Percentiles rank a stretch among this genome's conserved stretches.
phyloP scores from a whole-genome alignment of 2,888 invertebrate species.

The Corythucha ciliata region DNA sequence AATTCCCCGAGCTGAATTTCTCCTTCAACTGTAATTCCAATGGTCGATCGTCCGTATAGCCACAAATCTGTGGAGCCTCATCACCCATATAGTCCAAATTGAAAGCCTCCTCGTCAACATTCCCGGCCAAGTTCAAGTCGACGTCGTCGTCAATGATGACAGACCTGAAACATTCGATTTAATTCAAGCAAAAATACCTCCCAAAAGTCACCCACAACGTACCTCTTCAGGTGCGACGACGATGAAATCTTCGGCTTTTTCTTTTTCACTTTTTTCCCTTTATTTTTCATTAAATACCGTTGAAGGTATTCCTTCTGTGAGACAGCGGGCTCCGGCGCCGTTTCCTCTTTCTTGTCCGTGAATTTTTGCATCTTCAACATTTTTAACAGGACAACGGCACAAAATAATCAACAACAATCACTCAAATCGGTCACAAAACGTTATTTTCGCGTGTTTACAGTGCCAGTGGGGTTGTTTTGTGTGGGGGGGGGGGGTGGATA shows the following conservation, averaged over 20 bases:
- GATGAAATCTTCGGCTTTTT: slow-evolving; percentile 52
- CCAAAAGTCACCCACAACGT: too few species aligned
- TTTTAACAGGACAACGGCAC: too few species aligned
- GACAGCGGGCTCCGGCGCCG: slow-evolving; percentile 12
- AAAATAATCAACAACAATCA: too few species aligned
- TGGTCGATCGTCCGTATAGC: slow-evolving; percentile 74
- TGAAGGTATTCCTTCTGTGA: slow-evolving; percentile 68
- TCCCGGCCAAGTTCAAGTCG: slow-evolving; percentile 51
- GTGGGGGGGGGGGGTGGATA: too few species aligned
- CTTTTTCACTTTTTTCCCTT: slow-evolving; percentile 55
- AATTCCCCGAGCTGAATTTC: slow-evolving; percentile 37
- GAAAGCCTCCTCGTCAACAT: slow-evolving; percentile 53
- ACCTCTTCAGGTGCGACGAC: slow-evolving; percentile 41
- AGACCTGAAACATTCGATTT: slow-evolving; percentile 50
- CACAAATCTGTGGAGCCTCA: slow-evolving; percentile 83
- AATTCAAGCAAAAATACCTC: background rate
- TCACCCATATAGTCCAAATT: slow-evolving; percentile 65
- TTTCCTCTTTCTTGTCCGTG: too few species aligned
- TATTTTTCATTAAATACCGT: slow-evolving; percentile 60
- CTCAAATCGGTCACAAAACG: too few species aligned
- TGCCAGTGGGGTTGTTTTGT: too few species aligned
- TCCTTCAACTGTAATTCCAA: slow-evolving; percentile 44
- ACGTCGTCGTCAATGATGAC: slow-evolving; percentile 81
- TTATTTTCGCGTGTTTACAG: too few species aligned
- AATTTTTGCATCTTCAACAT: too few species aligned